Evolutionary conservation across 1,140 invertebrate genomes (phyloP).

Genomic region (Aporrectodea caliginosa): DNA sequence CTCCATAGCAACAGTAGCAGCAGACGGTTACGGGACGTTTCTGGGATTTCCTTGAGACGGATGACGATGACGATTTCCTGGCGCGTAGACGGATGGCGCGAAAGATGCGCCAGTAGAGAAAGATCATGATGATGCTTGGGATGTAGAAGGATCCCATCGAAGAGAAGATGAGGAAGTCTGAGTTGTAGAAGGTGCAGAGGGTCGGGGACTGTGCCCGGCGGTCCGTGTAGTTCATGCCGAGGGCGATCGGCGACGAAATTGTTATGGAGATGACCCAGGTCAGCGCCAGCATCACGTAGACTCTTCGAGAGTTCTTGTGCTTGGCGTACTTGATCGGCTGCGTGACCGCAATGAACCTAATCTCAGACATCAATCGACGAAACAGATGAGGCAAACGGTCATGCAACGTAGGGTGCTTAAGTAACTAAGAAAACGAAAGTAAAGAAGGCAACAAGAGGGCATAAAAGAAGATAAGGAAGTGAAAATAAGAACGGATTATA

Average conservation of each 20-base stretch:
- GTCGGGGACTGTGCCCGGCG: constrained; percentile 36
- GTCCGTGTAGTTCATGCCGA: constrained; percentile 75
- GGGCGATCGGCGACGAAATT: constrained; percentile 93
- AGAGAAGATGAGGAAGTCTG: constrained; percentile 95
- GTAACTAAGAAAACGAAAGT: no score
- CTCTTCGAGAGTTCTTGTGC: constrained; percentile 92
- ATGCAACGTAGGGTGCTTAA: no score
- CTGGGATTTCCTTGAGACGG: background rate
- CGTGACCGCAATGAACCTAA: constrained; percentile 98
- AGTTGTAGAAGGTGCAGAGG: constrained; percentile 90
- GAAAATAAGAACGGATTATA: no score
- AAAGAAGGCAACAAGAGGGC: no score
- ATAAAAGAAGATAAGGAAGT: no score
- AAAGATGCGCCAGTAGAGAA: constrained; percentile 97
- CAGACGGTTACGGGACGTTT: background rate
- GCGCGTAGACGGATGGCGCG: constrained; percentile 78
- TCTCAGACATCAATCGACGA: no score
- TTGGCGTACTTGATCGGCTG: constrained; percentile 98
- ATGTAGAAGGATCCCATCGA: constrained; percentile 98
- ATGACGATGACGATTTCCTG: constrained; percentile 64
- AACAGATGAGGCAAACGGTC: no score
- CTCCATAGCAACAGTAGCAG: background rate
- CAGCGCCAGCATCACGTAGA: constrained; percentile 89
- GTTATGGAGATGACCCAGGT: constrained; percentile 94
- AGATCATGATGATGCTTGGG: constrained; percentile 97